phyloP scores from a whole-genome alignment of 64 coral and sea anemone genomes.

The Platygyra sinensis region DNA sequence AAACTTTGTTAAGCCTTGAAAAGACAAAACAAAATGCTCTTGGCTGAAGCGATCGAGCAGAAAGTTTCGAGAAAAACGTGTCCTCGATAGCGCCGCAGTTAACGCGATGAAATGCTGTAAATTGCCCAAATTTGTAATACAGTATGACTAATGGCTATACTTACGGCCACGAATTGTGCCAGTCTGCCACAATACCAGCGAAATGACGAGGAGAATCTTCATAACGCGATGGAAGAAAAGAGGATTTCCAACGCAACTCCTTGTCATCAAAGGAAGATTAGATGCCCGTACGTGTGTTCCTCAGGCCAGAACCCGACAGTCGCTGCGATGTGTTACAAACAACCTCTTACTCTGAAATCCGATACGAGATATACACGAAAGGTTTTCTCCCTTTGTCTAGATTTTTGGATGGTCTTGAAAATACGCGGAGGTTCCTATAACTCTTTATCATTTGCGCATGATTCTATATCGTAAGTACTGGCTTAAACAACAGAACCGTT shows the following conservation, averaged over 20 bases:
- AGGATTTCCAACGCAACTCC: not conserved
- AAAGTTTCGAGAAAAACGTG: not conserved
- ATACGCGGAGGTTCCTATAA: no score
- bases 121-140: not conserved
- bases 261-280: not conserved
- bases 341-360: not conserved
- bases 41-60: not conserved
- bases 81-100: not conserved
- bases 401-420: no score
- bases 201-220: not conserved
- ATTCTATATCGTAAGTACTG: no score
- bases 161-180: conserved; percentile 4
- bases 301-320: no score
- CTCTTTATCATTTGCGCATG: no score
- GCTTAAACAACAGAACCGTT: no score
- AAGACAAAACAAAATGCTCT: not conserved
- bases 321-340: not conserved
- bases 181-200: not conserved
- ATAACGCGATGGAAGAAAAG: not conserved
- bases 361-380: not conserved
- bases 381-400: no score
- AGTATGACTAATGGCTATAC: not conserved
- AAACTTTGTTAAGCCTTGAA: not conserved
- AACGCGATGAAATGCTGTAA: not conserved
- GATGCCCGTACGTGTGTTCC: no score